Percentiles rank a stretch among this genome's conserved stretches.
Evolutionary conservation across 2,888 invertebrate species (phyloP).

Genomic region (Drosophila ezoana): DNA sequence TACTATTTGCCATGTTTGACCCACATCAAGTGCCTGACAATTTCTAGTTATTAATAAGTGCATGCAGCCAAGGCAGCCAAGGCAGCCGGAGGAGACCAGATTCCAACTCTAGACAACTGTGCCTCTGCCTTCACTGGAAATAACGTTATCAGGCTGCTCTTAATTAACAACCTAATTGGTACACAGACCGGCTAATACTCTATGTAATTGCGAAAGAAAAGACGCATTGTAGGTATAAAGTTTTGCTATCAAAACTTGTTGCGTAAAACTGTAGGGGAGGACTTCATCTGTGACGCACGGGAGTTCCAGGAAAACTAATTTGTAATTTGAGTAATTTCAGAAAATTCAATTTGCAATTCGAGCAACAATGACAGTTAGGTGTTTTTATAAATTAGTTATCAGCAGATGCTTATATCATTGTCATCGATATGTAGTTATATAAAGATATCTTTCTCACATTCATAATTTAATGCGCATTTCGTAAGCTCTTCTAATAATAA

Average conservation of each 20-base stretch:
- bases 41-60: conserved; percentile 71
- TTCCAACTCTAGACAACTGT: conserved; percentile 57
- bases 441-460: neutral
- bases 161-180: conserved; percentile 47
- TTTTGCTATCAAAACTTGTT: conserved; percentile 8
- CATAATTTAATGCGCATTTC: neutral
- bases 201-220: conserved; percentile 7
- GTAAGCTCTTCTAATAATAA: conserved; percentile 1
- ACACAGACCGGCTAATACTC: neutral
- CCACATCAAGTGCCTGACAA: conserved; percentile 75
- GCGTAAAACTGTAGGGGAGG: neutral
- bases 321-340: neutral
- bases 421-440: neutral
- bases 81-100: conserved; percentile 10
- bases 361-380: neutral
- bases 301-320: neutral
- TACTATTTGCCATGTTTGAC: conserved; percentile 65
- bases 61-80: conserved; percentile 1
- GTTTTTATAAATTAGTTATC: neutral
- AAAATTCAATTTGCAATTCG: neutral
- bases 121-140: conserved; percentile 57
- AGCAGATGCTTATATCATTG: too few relatives aligned
- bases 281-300: too few relatives aligned
- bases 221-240: conserved; percentile 1
- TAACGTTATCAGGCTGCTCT: conserved; percentile 65